These are phyloP conservation scores for Chrysodeixis includens DNA, from an alignment of 2,888 invertebrate species.

Conservation along the genomic window DNA sequence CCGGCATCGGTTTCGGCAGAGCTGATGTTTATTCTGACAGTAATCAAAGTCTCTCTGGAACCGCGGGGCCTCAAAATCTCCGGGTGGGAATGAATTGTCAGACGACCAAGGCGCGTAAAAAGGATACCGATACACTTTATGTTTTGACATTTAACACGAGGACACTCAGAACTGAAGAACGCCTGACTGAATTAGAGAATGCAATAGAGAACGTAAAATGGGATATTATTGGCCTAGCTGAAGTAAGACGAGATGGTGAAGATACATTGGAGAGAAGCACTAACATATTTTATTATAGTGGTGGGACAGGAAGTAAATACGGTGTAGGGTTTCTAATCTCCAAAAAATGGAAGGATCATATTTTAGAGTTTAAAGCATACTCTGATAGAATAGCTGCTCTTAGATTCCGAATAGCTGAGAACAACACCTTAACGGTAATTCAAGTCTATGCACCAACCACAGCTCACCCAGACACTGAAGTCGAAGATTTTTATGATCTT, in stretches of 20 bases:
- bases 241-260: conserved; percentile 13
- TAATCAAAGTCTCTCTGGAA: conserved; percentile 3
- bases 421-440: neutral
- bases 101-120: neutral
- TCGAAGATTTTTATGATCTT: conserved; percentile 27
- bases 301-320: neutral
- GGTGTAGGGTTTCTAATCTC: conserved; percentile 16
- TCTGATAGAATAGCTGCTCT: conserved; percentile 12
- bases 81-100: conserved; percentile 8
- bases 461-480: conserved; percentile 15
- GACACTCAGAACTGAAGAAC: conserved; percentile 9
- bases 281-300: conserved; percentile 6
- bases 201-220: conserved; percentile 14
- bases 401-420: neutral
- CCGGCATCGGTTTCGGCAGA: conserved; percentile 10
- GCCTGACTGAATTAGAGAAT: conserved; percentile 12
- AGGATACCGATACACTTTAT: conserved; percentile 5
- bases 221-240: conserved; percentile 2
- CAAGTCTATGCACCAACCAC: conserved; percentile 27
- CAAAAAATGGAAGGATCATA: conserved; percentile 9
- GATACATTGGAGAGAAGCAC: neutral
- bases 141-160: conserved; percentile 8
- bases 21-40: neutral
- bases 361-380: conserved; percentile 3
- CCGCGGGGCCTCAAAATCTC: conserved; percentile 9